A percentile compares a stretch with the other conserved stretches of the same genome.
These are phyloP conservation scores for human (Homo sapiens) DNA, from an alignment of 2,113 vertebrate species.

Conservation along the genomic window GRCh38 chr9:16725001-16725500, in stretches of 20 bases:
- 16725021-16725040: constrained; percentile 66
- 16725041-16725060: constrained; percentile 68
- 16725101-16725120: constrained; percentile 78
- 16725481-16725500: neutral
- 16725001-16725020: constrained; percentile 49
- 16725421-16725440: constrained; percentile 67
- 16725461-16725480: constrained; percentile 39
- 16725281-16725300: constrained; percentile 64
- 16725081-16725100: constrained; percentile 28
- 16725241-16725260: neutral
- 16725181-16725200: constrained; percentile 76
- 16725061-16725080: constrained; percentile 38
- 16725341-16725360: constrained; percentile 54
- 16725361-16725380: constrained; percentile 51
- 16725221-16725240: neutral
- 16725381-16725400: constrained; percentile 45
- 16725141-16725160: constrained; percentile 65
- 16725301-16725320: constrained; percentile 63
- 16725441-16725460: constrained; percentile 68
- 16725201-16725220: neutral
- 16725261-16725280: constrained; percentile 58
- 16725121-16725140: constrained; percentile 58
- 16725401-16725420: constrained; percentile 69
- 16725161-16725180: constrained; percentile 63
- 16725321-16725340: constrained; percentile 69